Conservation (phyloP, 1,140 invertebrate species). For the Atopsyche davidsoni region DNA sequence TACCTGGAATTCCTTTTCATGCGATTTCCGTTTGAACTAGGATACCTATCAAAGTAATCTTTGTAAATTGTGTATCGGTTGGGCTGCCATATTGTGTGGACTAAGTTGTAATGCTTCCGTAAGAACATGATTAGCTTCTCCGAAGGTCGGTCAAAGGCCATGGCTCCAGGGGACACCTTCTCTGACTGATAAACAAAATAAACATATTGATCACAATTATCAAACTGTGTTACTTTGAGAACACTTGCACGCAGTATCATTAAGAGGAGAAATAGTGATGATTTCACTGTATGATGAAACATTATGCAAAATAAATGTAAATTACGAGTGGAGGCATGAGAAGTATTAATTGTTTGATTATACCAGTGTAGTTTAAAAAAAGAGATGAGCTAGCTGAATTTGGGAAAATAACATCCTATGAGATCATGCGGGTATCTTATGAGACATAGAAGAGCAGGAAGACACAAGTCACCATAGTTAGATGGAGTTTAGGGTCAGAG, state of each 20-base stretch:
- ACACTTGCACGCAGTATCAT: background rate
- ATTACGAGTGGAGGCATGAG: background rate
- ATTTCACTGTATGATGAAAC: too few relatives aligned
- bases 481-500: too few relatives aligned
- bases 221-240: background rate
- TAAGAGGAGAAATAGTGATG: too few relatives aligned
- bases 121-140: conserved; percentile 26
- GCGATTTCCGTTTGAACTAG: conserved; percentile 5
- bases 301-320: background rate
- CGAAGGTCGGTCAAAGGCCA: conserved; percentile 28
- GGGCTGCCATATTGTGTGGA: conserved; percentile 23
- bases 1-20: conserved; percentile 17
- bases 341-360: background rate
- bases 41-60: conserved; percentile 26
- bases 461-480: too few relatives aligned
- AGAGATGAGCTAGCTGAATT: too few relatives aligned
- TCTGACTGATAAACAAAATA: conserved; percentile 19
- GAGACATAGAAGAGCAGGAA: too few relatives aligned
- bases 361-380: background rate
- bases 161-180: conserved; percentile 15
- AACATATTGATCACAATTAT: background rate
- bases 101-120: conserved; percentile 21
- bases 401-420: too few relatives aligned
- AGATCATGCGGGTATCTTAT: too few relatives aligned
- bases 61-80: conserved; percentile 28